Base-by-base conservation (phyloP, 2,888 invertebrate genomes). In the Tryphoninae sp. region DNA sequence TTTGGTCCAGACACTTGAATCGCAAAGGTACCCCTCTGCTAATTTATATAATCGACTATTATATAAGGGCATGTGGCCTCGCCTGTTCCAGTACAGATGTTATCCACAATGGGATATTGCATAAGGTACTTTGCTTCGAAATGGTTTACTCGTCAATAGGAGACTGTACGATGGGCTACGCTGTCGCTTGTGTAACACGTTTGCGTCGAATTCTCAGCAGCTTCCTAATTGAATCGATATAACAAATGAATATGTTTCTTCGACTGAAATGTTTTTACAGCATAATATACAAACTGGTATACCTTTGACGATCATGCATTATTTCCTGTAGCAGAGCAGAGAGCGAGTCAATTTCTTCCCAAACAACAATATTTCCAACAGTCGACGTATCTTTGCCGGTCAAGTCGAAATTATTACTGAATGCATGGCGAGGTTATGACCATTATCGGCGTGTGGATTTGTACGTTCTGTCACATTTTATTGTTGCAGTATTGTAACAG, bases 61-160 rank as follows among this genome's bases (percentile, higher is more conserved):
- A 77, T 62, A 72, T 61, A 77, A 73, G 69, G 16, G 19, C 4
- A 55, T 6, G 55, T 45, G 72, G 45, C 68, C 68, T 51, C 72
- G 73, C 40, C 58, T 51, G 73, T 58, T 16, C 53, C 26, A 33
- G 23, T 62, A 61, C 19, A 78, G 11, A 49, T 40, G 26, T 74
- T 74, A 80, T 77, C 58, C 77, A 81, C 72, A 77, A 81, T 73
- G 59, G 77, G 77, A 62, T 73, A 62, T 80, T 81, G 58, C 77
- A 71, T 77, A 81, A 81, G 65, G 42, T 72, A 67, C 59, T 67
- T 61, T 51, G 42, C 51, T 19, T 51, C 33, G 45, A 33, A 55
- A 58, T 9, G 58, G 42, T 72, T 71, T 72, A 71, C 71, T 67
- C 65, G 23, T 53, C 64, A 58, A 80, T 59, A 62, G 51, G 62